Evolutionary conservation across 2,797 vertebrate species (phyloP), one percentile per base, ranked within the genome.

Genomic region (Chelon labrosus): DNA sequence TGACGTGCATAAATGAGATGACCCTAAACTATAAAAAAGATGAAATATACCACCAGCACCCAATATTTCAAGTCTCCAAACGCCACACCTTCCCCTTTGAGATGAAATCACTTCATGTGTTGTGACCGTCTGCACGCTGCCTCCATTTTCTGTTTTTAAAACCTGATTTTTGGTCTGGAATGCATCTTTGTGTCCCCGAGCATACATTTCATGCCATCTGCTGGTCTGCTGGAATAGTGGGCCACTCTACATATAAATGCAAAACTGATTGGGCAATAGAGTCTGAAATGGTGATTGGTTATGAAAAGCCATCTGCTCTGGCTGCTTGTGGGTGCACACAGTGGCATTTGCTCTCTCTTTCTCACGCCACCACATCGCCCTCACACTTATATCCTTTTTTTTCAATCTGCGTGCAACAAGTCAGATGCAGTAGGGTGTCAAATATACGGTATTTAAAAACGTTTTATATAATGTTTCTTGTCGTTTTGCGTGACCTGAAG

Each of bases 261-360:
- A 76, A 87, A 90, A 89, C 70, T 80, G 86, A 91, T 82, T 85
- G 82, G 81, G 65, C 67, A 80, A 80, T 86, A 88, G 76, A 85
- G 73, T 82, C 56, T 82, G 57, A 83, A 82, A 88, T 73, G 75
- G 79, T 88, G 80, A 90, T 90, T 89, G 82, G 73, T 83, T 88
- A 81, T 87, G 76, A 86, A 84, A 88, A 44, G 46, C 87, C 91
- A 88, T 90, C 90, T 92, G 89, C 79, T 89, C 49, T 59, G 69
- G 64, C 46, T 61, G 67, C 63, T 66, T 7, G 37, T 59, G 60
- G 58, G 35, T 42, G 55, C 47, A 57, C 60, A 67, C 13, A 27
- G 22, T 50, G 46, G 61, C 41, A 17, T 73, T 75, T 68, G 55
- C 50, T 70, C 47, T 69, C 42, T 62, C 50, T 77, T 57, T 58